Conservation (phyloP, 2,113 vertebrate genomes). For the Anoura caudifer region DNA sequence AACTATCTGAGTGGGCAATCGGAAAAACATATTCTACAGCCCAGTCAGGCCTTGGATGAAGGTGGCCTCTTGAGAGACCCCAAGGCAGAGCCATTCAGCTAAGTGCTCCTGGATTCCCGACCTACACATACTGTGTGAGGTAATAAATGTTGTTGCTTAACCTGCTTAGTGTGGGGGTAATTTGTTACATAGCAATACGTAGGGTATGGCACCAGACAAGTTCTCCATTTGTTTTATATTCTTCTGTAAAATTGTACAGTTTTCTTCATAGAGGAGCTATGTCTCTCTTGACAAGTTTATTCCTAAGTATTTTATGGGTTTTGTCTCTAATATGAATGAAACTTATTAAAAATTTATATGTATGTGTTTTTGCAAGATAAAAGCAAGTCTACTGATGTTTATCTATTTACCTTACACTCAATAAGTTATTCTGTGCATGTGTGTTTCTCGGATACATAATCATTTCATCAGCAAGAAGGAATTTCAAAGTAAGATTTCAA, state of each 20-base stretch:
- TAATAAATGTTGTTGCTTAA: background rate
- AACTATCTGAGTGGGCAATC: background rate
- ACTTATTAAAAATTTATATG: background rate
- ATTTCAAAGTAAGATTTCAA: background rate
- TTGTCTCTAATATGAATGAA: background rate
- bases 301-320: background rate
- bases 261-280: background rate
- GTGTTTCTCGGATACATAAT: background rate
- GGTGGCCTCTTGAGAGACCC: background rate
- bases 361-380: slow-evolving; percentile 9
- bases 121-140: background rate
- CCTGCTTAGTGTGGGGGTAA: background rate
- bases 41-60: background rate
- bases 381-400: background rate
- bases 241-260: background rate
- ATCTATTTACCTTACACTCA: background rate
- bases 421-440: background rate
- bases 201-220: background rate
- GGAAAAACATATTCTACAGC: background rate
- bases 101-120: background rate
- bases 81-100: background rate
- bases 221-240: background rate
- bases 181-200: background rate
- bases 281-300: background rate
- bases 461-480: background rate